A percentile compares a stretch with the other conserved stretches of the same genome.
Conservation (phyloP, 2,113 vertebrate genomes). For the Megaleporinus macrocephalus region DNA sequence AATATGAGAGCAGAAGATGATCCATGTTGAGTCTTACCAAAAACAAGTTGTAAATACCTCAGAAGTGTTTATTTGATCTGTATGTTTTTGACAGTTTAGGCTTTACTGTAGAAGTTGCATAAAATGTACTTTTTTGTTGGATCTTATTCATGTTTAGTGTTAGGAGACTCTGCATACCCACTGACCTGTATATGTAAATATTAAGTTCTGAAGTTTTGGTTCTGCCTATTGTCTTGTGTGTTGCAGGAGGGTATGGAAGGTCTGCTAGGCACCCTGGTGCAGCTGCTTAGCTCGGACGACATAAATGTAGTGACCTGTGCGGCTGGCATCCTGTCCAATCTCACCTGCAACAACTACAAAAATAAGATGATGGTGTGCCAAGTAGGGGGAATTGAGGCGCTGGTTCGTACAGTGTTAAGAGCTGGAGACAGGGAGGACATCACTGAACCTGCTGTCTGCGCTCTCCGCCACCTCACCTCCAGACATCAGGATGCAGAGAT, state of each 20-base stretch:
- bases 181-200: no score
- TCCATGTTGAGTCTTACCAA: no score
- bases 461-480: conserved; percentile 95
- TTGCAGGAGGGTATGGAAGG: conserved; percentile 97
- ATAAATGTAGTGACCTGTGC: conserved; percentile 99
- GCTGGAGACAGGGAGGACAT: conserved; percentile 98
- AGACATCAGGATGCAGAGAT: conserved; percentile 98
- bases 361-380: conserved; percentile 99
- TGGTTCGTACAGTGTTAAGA: conserved; percentile 95
- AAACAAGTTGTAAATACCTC: no score
- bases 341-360: conserved; percentile 99
- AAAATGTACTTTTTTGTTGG: no score
- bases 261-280: conserved; percentile 94
- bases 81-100: no score
- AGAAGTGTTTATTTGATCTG: no score
- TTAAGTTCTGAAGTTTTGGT: no score
- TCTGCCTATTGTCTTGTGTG: neutral
- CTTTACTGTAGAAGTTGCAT: no score
- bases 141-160: no score
- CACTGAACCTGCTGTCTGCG: conserved; percentile 96
- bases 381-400: conserved; percentile 92
- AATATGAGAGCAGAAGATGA: no score
- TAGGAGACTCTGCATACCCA: no score
- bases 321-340: conserved; percentile 96
- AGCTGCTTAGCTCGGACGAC: conserved; percentile 97